Evolutionary conservation across 2,888 invertebrate genomes (phyloP).

Genomic region (Imbricaverruca yamaguchii): DNA sequence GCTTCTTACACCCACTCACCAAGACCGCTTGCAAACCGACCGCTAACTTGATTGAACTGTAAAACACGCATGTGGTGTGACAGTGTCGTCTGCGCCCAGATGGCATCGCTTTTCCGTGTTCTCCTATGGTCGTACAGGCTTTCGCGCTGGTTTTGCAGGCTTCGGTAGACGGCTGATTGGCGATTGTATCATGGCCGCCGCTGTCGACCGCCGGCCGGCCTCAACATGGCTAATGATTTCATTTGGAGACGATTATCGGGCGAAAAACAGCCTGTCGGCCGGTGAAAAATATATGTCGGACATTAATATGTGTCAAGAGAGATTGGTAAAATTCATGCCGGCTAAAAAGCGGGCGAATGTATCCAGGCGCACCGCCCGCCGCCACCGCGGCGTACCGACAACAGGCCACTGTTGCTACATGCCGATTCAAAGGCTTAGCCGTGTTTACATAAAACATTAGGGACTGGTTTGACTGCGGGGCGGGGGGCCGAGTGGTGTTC

Average conservation of each 20-base stretch:
- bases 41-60: conserved; percentile 11
- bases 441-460: background rate
- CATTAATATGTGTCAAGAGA: conserved; percentile 11
- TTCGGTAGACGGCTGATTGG: background rate
- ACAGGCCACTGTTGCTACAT: too few relatives aligned
- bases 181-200: background rate
- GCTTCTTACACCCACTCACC: too few relatives aligned
- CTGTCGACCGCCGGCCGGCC: background rate
- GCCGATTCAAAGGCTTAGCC: too few relatives aligned
- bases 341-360: too few relatives aligned
- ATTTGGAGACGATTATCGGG: background rate
- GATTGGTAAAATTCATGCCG: background rate
- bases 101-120: conserved; percentile 11
- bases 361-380: too few relatives aligned
- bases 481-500: background rate
- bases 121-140: background rate
- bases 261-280: conserved; percentile 5
- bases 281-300: background rate
- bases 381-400: too few relatives aligned
- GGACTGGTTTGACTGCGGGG: background rate
- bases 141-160: background rate
- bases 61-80: background rate
- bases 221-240: conserved; percentile 9
- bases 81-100: background rate
- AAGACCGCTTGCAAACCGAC: background rate